Percentiles rank a stretch among this genome's conserved stretches.
Conservation (phyloP, 2,888 invertebrate species). For the Pyrrhia umbra region DNA sequence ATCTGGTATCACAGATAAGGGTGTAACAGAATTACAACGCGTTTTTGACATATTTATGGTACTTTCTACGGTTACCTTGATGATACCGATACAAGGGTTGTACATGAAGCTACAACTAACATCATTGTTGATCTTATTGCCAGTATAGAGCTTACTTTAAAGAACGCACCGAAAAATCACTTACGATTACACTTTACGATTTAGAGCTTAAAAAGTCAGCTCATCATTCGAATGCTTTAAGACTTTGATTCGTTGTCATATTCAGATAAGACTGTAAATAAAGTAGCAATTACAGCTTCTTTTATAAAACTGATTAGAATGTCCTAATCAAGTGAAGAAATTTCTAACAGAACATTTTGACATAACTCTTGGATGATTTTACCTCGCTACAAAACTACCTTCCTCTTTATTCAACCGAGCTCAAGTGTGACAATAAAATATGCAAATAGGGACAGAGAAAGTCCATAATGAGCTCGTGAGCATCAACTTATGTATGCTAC, state of each 20-base stretch:
- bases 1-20: neutral
- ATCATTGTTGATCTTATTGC: neutral
- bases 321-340: neutral
- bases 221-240: too few relatives aligned
- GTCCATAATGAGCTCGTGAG: constrained; percentile 26
- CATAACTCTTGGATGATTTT: too few relatives aligned
- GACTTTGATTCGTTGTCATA: too few relatives aligned
- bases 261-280: neutral
- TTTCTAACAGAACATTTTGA: neutral
- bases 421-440: constrained; percentile 21
- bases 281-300: neutral
- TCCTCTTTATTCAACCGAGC: neutral
- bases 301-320: neutral
- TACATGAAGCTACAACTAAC: neutral
- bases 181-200: too few relatives aligned
- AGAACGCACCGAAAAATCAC: neutral
- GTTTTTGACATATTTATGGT: neutral
- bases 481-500: constrained; percentile 8
- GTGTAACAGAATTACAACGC: constrained; percentile 23
- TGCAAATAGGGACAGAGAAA: constrained; percentile 28
- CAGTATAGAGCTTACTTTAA: neutral
- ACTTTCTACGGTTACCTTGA: neutral
- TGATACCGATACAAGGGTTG: too few relatives aligned
- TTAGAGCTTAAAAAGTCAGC: too few relatives aligned
- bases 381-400: neutral